These are phyloP conservation scores for Pluvialis apricaria DNA, from an alignment of 2,113 vertebrate species.

Conservation along the genomic window DNA sequence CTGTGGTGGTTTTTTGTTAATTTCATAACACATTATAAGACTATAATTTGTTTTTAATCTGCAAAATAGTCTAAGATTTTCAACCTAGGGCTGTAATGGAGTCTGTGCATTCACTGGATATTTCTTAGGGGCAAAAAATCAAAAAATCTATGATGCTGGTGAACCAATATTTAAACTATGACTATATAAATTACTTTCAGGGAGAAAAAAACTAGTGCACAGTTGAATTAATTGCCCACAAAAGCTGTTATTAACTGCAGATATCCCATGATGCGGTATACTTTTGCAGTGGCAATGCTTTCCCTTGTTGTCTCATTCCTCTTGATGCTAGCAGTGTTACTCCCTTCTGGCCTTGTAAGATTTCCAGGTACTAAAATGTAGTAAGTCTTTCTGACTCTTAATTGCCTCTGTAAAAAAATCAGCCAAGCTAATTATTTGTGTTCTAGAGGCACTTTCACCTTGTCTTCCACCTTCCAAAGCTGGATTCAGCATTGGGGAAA, in stretches of 20 bases:
- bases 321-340: background rate
- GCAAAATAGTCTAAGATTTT: background rate
- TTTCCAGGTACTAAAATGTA: background rate
- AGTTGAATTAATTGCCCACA: background rate
- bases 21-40: background rate
- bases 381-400: background rate
- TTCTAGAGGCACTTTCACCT: background rate
- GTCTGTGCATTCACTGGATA: background rate
- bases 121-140: background rate
- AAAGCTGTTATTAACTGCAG: background rate
- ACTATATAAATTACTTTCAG: background rate
- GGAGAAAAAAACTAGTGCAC: background rate
- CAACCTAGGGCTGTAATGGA: background rate
- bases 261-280: background rate
- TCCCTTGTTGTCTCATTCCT: background rate
- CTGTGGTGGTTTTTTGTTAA: background rate
- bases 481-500: background rate
- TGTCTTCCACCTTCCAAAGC: background rate
- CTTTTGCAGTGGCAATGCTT: background rate
- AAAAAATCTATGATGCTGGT: background rate
- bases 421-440: background rate
- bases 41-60: background rate
- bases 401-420: background rate
- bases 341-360: background rate
- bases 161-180: background rate